Evolutionary conservation across 2,888 invertebrate species (phyloP), one percentile per base, ranked within the genome.

Genomic region (Trachelus stipa): DNA sequence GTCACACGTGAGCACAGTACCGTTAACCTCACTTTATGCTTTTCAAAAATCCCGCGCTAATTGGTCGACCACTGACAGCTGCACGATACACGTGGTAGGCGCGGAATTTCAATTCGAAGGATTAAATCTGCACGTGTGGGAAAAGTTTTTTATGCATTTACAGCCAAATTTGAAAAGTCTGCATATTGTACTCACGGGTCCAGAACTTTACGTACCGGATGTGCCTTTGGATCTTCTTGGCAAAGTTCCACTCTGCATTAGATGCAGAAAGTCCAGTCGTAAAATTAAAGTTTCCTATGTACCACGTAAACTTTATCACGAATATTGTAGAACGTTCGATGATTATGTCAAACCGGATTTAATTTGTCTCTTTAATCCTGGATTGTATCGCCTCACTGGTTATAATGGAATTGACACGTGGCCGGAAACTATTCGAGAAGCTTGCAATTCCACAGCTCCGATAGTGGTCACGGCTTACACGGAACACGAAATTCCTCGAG

Each of bases 21-120:
- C 95, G 0, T 89, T 95, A 4, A 95, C 95, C 0, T 92, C 94
- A 0, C 93, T 94, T 30, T 94, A 93, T 87, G 92, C 93, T 40
- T 89, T 94, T 73, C 94, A 94, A 81, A 90, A 85, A 85, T 86
- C 92, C 88, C 85, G 91, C 89, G 9, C 78, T 68, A 81, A 85
- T 30, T 88, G 88, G 86, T 74, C 73, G 12, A 76, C 12, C 3
- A 83, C 79, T 23, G 81, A 86, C 3, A 83, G 77, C 9, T 79
- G 91, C 0, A 87, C 82, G 0, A 87, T 95, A 69, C 94, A 95
- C 88, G 89, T 94, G 34, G 92, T 94, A 35, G 95, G 95, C 0
- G 95, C 95, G 0, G 96, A 96, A 88, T 92, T 95, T 35, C 95
- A 95, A 79, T 96, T 95, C 84, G 96, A 96, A 90, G 95, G 95